Conservation (phyloP, 2,113 vertebrate species). For the Epinephelus fuscoguttatus region DNA sequence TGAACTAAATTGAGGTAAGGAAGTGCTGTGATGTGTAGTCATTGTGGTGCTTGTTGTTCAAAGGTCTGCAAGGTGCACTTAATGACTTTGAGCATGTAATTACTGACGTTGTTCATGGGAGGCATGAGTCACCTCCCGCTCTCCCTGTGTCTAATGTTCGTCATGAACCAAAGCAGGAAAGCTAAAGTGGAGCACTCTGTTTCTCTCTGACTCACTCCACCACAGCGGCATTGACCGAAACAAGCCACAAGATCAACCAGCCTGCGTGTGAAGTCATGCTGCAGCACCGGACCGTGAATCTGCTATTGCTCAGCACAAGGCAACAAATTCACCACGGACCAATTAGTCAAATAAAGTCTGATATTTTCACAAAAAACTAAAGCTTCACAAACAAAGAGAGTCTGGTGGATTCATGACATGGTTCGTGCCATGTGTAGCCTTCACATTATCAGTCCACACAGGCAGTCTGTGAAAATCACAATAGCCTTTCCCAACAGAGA, state of each 20-base stretch:
- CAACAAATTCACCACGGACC: neutral
- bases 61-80: slow-evolving; percentile 57
- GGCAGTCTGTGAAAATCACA: slow-evolving; percentile 48
- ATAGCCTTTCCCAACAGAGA: slow-evolving; percentile 65
- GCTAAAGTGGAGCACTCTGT: slow-evolving; percentile 45
- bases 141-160: slow-evolving; percentile 31
- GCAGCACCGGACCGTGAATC: slow-evolving; percentile 15
- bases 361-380: neutral
- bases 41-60: slow-evolving; percentile 37
- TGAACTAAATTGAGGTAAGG: neutral
- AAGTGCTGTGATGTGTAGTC: neutral
- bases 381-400: neutral
- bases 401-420: neutral
- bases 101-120: slow-evolving; percentile 48
- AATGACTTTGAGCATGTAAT: slow-evolving; percentile 63
- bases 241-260: slow-evolving; percentile 48
- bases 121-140: slow-evolving; percentile 61
- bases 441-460: slow-evolving; percentile 33
- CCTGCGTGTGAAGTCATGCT: neutral
- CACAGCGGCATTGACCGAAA: slow-evolving; percentile 50
- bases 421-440: neutral
- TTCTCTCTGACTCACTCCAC: slow-evolving; percentile 59
- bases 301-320: neutral
- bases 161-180: slow-evolving; percentile 46
- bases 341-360: neutral